Percentiles rank a stretch among this genome's conserved stretches.
These are phyloP conservation scores for Bufo gargarizans DNA, from an alignment of 2,113 vertebrate species.

Conservation along the genomic window DNA sequence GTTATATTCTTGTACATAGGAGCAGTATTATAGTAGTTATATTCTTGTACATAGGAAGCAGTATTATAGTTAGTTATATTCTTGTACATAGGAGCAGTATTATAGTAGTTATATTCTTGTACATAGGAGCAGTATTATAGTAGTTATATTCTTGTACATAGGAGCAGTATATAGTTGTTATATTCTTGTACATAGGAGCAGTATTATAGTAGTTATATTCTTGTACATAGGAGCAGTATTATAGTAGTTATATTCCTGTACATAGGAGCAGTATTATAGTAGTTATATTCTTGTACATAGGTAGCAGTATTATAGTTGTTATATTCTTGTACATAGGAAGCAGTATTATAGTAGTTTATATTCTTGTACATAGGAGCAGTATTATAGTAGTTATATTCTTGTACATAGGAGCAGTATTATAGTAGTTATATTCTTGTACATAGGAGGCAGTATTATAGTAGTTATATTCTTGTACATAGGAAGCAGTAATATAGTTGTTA, in stretches of 20 bases:
- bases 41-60: no score
- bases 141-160: constrained; percentile 12
- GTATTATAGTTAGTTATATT: background rate
- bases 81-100: background rate
- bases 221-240: background rate
- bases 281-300: background rate
- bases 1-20: no score
- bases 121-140: constrained; percentile 9
- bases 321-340: no score
- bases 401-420: background rate
- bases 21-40: no score
- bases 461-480: background rate
- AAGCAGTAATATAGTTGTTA: background rate
- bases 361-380: background rate
- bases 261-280: background rate
- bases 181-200: background rate
- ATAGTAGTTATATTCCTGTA: background rate
- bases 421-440: background rate
- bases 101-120: constrained; percentile 8
- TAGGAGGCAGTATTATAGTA: background rate
- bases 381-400: background rate
- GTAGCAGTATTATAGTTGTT: no score
- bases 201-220: constrained; percentile 1
- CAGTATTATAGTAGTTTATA: background rate
- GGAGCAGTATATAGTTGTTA: background rate